Evolutionary conservation across 2,113 vertebrate genomes (phyloP).

Genomic region (pig (Sus scrofa)): T2T-Sscrofa CM000812.6:263375501-263376000

Average conservation of each 20-base stretch:
- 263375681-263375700: neutral
- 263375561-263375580: neutral
- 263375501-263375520: neutral
- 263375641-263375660: conserved; percentile 1
- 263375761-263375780: conserved; percentile 32
- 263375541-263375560: neutral
- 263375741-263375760: neutral
- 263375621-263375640: neutral
- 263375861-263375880: neutral
- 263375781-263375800: neutral
- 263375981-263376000: neutral
- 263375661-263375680: neutral
- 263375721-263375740: neutral
- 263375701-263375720: neutral
- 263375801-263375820: neutral
- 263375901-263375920: neutral
- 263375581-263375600: neutral
- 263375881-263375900: neutral
- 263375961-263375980: neutral
- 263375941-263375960: conserved; percentile 46
- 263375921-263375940: neutral
- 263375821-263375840: neutral
- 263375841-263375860: neutral
- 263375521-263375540: neutral
- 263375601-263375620: neutral